Evolutionary conservation across 1,140 invertebrate species (phyloP), one percentile per base, ranked within the genome.

Genomic region (Dendroctonus ponderosae): DNA sequence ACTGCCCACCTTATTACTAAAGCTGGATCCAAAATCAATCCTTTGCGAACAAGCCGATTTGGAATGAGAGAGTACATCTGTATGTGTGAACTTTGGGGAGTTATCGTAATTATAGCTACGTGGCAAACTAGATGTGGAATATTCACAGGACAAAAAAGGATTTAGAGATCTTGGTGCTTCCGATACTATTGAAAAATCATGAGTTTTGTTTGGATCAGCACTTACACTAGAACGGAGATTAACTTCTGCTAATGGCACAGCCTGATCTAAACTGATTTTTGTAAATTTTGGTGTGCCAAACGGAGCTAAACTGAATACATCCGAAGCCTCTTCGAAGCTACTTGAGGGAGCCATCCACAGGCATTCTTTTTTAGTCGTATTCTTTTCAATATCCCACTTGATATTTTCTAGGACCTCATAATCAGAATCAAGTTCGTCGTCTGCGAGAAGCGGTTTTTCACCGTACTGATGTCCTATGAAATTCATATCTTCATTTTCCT

Each of bases 391-490:
- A 68, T 61, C 5, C 78, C 79, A 66, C 78, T 79, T 71, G 65
- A 41, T 57, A 60, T 70, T 70, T 15, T 70, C 65, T 67, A 76
- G 78, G 4, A 79, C 75, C 37, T 79, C 80, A n/a, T 79, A 81
- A 40, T 88, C 87, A 2, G 86, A 86, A 66, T 89, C 88, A 5
- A 92, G 76, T 74, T 92, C 90, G 76, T 93, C 90, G 70, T 94
- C 91, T 39, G 91, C 80, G 1, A 93, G 76, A 7, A 94, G 76
- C 2, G 91, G 91, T 68, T 86, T 85, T 65, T 91, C 89, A 2
- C 91, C 91, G 71, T 92, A 91, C 62, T 89, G 86, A 78, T 93
- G 90, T 0, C 89, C 89, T 1, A 91, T 85, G 53, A 91, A 83
- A 46, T 83, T 60, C 49, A 83, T 72, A 74, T 86, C 84, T 66